Evolutionary conservation across 2,113 vertebrate species (phyloP).

Genomic region (Gulo gulo): DNA sequence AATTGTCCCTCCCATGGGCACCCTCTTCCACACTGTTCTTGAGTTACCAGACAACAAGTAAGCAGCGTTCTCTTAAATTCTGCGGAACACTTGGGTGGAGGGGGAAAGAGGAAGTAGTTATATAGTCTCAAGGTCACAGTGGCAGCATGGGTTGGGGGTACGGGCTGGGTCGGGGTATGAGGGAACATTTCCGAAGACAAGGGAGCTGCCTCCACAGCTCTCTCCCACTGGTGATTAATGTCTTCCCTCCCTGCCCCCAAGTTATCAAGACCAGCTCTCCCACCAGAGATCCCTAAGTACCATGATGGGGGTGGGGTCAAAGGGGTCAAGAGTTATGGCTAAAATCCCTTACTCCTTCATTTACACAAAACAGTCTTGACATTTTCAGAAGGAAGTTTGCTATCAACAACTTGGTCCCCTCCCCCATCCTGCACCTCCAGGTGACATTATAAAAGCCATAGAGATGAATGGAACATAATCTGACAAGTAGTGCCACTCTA

Average conservation of each 20-base stretch:
- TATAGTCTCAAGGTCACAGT: background rate
- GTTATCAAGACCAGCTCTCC: background rate
- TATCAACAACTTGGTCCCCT: background rate
- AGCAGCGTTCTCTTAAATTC: conserved; percentile 22
- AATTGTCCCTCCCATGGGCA: conserved; percentile 88
- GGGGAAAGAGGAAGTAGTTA: background rate
- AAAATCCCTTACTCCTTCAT: background rate
- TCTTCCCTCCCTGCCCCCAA: background rate
- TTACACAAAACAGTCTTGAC: background rate
- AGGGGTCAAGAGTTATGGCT: background rate
- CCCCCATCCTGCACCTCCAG: rapidly evolving
- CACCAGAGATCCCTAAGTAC: background rate
- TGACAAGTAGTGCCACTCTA: background rate
- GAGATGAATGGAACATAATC: background rate
- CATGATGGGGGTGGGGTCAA: background rate
- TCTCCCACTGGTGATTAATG: background rate
- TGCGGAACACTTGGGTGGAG: background rate
- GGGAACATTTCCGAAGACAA: background rate
- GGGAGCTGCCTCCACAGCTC: background rate
- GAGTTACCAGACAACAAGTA: conserved; percentile 96
- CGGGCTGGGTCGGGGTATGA: background rate
- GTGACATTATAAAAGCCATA: background rate
- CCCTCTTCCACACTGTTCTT: conserved; percentile 95
- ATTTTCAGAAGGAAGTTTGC: background rate
- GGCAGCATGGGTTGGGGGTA: background rate